Evolutionary conservation across 1,140 invertebrate genomes (phyloP).

Genomic region (Drosophila nebulosa): DNA sequence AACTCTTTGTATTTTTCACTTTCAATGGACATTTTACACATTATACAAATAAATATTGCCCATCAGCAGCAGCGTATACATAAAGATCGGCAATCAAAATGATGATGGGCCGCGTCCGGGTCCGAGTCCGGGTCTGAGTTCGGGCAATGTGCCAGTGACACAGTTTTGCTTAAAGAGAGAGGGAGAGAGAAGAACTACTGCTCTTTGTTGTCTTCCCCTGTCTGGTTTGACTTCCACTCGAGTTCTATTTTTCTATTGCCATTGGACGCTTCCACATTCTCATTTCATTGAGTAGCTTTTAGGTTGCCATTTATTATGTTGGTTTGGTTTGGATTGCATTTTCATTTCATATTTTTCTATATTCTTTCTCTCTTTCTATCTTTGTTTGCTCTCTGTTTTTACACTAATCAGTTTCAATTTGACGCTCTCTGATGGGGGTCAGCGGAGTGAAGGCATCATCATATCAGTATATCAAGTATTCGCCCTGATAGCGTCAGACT

Average conservation of each 20-base stretch:
- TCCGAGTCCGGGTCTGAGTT: conserved; percentile 12
- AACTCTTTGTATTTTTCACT: not conserved
- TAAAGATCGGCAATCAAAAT: conserved; percentile 21
- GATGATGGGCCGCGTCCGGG: conserved; percentile 36
- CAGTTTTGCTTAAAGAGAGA: conserved; percentile 32
- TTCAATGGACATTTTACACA: not conserved
- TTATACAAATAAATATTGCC: no score
- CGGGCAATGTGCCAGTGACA: conserved; percentile 54
- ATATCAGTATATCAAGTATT: conserved; percentile 27
- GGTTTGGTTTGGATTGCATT: conserved; percentile 44
- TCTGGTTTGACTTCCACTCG: not conserved
- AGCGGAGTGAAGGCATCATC: no score
- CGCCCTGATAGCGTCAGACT: conserved; percentile 11
- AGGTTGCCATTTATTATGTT: conserved; percentile 48
- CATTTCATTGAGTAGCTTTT: conserved; percentile 46
- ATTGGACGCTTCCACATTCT: not conserved
- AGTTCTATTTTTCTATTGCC: not conserved
- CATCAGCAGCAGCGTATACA: not conserved
- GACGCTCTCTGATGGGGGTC: not conserved
- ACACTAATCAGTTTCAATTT: conserved; percentile 55
- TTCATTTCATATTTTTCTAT: conserved; percentile 30
- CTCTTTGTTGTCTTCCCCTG: not conserved
- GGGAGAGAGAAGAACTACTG: not conserved
- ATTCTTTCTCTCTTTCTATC: not conserved
- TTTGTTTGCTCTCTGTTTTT: not conserved